Percentiles rank a stretch among this genome's conserved stretches.
These are phyloP conservation scores for Bradypus variegatus DNA, from an alignment of 2,797 vertebrate genomes.

Conservation along the genomic window DNA sequence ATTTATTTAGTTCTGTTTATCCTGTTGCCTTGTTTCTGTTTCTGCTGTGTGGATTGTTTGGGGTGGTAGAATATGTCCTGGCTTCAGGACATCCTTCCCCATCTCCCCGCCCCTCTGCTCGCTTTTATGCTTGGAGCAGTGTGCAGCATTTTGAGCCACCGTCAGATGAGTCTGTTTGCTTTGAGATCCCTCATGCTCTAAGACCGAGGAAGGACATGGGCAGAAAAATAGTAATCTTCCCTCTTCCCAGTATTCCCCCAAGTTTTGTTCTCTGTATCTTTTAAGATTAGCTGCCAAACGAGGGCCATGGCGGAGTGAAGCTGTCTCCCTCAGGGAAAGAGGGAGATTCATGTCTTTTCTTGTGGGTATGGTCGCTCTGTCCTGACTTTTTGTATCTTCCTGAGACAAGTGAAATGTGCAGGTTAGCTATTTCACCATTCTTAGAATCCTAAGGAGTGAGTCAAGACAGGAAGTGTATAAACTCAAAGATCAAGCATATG, in stretches of 20 bases:
- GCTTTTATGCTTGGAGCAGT: accelerated
- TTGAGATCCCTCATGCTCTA: not conserved
- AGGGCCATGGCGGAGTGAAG: too few species aligned
- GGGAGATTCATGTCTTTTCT: not conserved
- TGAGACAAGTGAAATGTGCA: not conserved
- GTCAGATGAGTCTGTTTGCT: not conserved
- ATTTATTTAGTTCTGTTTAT: not conserved
- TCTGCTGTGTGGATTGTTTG: not conserved
- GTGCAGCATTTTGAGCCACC: not conserved
- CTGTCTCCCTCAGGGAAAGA: too few species aligned
- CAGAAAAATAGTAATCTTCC: too few species aligned
- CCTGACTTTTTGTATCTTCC: not conserved
- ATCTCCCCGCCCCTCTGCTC: not conserved
- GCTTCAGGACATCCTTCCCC: not conserved
- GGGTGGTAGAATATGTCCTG: accelerated
- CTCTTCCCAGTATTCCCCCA: not conserved
- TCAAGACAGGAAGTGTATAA: not conserved
- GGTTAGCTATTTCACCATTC: not conserved
- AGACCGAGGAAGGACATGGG: not conserved
- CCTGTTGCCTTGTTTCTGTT: not conserved
- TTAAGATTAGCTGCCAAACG: not conserved
- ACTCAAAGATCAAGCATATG: not conserved
- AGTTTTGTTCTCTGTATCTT: not conserved
- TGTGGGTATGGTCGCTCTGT: not conserved
- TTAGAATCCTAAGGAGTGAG: not conserved